Conservation (phyloP, 2,888 invertebrate genomes). For the Stomorhina lunata region DNA sequence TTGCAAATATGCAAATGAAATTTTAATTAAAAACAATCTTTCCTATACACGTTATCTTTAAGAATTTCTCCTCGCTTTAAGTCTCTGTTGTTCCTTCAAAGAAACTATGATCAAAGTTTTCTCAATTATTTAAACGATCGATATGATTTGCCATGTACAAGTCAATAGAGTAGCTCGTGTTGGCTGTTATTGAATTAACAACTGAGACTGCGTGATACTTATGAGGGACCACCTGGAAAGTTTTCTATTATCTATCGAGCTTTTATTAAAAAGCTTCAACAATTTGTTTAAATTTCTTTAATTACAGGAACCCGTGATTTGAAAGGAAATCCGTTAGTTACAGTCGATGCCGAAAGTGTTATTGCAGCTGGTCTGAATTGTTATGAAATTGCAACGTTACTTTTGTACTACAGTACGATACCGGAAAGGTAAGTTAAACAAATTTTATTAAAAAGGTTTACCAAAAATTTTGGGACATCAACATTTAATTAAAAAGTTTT, state of each 20-base stretch:
- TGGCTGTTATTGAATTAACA: constrained; percentile 25
- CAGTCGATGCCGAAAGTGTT: constrained; percentile 84
- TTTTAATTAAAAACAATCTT: constrained; percentile 55
- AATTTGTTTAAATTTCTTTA: constrained; percentile 57
- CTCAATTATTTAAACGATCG: neutral
- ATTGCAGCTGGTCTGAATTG: constrained; percentile 83
- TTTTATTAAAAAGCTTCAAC: constrained; percentile 28
- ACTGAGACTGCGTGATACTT: neutral
- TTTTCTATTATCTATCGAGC: neutral
- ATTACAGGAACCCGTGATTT: constrained; percentile 84
- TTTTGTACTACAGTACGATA: constrained; percentile 87
- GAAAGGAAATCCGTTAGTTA: constrained; percentile 84
- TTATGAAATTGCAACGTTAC: constrained; percentile 85
- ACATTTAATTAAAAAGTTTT: no score
- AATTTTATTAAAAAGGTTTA: neutral
- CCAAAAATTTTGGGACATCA: no score
- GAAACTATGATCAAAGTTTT: neutral
- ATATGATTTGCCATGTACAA: constrained; percentile 23
- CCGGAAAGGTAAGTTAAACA: constrained; percentile 83
- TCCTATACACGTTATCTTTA: neutral
- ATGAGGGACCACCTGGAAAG: constrained; percentile 21
- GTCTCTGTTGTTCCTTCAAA: no score
- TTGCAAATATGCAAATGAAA: constrained; percentile 62
- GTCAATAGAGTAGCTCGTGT: neutral
- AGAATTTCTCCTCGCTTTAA: constrained; percentile 47